Evolutionary conservation across 1,140 invertebrate genomes (phyloP), one percentile per base, ranked within the genome.

Genomic region (Marisa cornuarietis): DNA sequence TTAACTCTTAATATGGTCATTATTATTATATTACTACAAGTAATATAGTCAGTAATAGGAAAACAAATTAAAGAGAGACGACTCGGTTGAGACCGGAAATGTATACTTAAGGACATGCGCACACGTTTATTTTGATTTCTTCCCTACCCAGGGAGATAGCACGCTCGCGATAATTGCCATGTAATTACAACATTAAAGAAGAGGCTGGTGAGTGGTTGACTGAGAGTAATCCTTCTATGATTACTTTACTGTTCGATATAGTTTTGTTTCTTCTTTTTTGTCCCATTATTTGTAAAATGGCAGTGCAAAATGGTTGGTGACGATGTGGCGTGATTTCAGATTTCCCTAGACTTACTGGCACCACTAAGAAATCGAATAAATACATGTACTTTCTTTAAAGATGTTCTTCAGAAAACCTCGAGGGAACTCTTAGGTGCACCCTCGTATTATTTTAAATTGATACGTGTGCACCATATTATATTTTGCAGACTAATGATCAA

Each of bases 121-220:
- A 69, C 76, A 77, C 49, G 76, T 77, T 77, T 77, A 77, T 77
- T 77, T 77, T 77, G 76, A 77, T 77, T 77, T 77, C 63, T 63
- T 77, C 63, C 22, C 65, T 68, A 63, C 51, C 49, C 54, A 24
- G 61, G 49, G 63, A 52, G 76, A 63, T 26, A 31, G 65, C 76
- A 77, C 76, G 76, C 76, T 77, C 54, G 76, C 66, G 65, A 9
- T 22, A 77, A 77, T 77, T 77, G 76, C 62, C 76, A 77, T 77
- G 76, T 77, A 77, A 77, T 77, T 77, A 65, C 65, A n/a, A 51
- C 63, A 77, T 68, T 63, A 69, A 77, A 77, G 63, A 63, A 62
- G 49, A 77, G 65, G 16, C 14, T 65, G 65, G 76, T 77, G 68
- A 77, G 76, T 77, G 51, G 13, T 16, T 68, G 14, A 26, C 14